A percentile compares a stretch with the other conserved stretches of the same genome.
Conservation (phyloP, 1,140 invertebrate genomes). For the Saccostrea echinata region DNA sequence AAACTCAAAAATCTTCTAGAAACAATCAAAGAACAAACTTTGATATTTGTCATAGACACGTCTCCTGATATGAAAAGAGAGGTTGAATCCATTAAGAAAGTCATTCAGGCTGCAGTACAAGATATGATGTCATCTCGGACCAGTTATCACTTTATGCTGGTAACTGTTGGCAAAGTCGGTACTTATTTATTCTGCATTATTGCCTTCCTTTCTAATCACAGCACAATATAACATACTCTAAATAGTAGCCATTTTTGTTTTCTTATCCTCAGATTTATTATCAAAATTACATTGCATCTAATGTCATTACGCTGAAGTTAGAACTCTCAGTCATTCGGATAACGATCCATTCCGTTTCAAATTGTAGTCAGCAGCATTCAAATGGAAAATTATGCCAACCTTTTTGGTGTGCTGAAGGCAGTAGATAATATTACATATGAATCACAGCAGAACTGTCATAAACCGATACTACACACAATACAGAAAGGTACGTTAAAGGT, state of each 20-base stretch:
- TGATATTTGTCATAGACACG: slow-evolving; percentile 39
- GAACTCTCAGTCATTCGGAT: too few species aligned
- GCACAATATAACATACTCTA: too few species aligned
- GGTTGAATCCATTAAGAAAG: not conserved
- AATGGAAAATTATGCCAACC: not conserved
- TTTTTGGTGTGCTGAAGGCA: not conserved
- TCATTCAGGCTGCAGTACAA: not conserved
- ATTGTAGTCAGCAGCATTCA: not conserved
- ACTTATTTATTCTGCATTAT: not conserved
- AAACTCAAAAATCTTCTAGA: slow-evolving; percentile 28
- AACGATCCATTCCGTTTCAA: not conserved
- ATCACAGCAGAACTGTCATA: not conserved
- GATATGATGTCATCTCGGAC: not conserved
- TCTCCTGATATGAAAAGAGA: not conserved
- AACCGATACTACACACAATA: slow-evolving; percentile 6
- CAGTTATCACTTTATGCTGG: not conserved
- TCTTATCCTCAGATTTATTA: too few species aligned
- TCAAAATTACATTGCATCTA: too few species aligned
- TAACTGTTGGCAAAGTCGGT: not conserved
- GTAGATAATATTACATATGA: not conserved
- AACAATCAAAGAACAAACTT: slow-evolving; percentile 5
- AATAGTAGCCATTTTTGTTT: too few species aligned
- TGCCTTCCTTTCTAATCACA: too few species aligned
- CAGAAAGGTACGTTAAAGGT: not conserved
- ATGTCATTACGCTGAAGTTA: too few species aligned